Evolutionary conservation across 2,888 invertebrate species (phyloP).

Genomic region (Horisme vitalbata): DNA sequence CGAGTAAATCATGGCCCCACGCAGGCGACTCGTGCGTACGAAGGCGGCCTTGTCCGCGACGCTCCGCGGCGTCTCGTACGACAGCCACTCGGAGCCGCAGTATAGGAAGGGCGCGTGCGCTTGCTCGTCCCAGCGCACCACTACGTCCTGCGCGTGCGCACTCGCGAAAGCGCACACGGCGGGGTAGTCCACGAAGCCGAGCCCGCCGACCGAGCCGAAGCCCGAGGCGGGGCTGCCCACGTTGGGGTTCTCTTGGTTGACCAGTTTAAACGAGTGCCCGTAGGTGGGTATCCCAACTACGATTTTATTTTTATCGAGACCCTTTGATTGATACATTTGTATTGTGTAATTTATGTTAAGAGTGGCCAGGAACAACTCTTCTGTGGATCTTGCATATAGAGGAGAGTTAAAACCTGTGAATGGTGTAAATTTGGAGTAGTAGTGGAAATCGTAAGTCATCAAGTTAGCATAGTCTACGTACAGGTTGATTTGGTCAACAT

Average conservation of each 20-base stretch:
- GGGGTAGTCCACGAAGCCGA: slow-evolving; percentile 88
- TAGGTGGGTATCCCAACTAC: slow-evolving; percentile 94
- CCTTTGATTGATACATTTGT: slow-evolving; percentile 88
- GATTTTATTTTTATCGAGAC: slow-evolving; percentile 90
- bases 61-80: slow-evolving; percentile 89
- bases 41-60: slow-evolving; percentile 87
- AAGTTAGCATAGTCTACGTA: slow-evolving; percentile 93
- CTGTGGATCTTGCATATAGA: slow-evolving; percentile 83
- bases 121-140: slow-evolving; percentile 7
- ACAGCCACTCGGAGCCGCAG: slow-evolving; percentile 89
- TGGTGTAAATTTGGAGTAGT: slow-evolving; percentile 88
- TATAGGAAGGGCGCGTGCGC: slow-evolving; percentile 89
- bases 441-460: slow-evolving; percentile 97
- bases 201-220: slow-evolving; percentile 85
- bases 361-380: slow-evolving; percentile 85
- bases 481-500: slow-evolving; percentile 89
- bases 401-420: slow-evolving; percentile 94
- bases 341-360: slow-evolving; percentile 92
- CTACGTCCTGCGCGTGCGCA: slow-evolving; percentile 84
- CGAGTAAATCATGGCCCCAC: slow-evolving; percentile 93
- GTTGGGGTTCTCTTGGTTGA: slow-evolving; percentile 85
- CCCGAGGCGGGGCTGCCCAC: slow-evolving; percentile 88
- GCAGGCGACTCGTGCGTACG: slow-evolving; percentile 84
- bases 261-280: slow-evolving; percentile 89
- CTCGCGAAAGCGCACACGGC: slow-evolving; percentile 86